phyloP scores from a whole-genome alignment of 2,797 vertebrate genomes.

The Oreonectes daqikongensis region DNA sequence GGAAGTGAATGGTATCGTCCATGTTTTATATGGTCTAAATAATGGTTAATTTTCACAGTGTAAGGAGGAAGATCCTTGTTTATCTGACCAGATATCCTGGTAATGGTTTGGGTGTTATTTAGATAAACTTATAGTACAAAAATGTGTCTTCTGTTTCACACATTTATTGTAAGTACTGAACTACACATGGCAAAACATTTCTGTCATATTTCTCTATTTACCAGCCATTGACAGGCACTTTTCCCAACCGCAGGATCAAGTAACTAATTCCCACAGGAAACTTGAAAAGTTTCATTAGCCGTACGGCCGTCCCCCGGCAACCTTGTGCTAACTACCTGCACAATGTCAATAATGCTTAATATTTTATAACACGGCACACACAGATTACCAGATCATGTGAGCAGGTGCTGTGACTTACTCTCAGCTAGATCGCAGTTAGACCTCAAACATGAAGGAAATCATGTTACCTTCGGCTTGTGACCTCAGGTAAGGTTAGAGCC shows the following conservation, averaged over 20 bases:
- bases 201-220: not conserved
- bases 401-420: not conserved
- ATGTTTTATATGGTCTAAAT: no score
- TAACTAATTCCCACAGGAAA: constrained; percentile 21
- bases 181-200: no score
- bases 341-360: constrained; percentile 20
- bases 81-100: no score
- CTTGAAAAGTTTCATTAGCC: constrained; percentile 26
- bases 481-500: not conserved
- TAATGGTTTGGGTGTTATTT: no score
- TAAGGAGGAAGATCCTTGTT: no score
- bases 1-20: no score
- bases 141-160: not conserved
- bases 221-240: not conserved
- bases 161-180: not conserved
- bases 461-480: no score
- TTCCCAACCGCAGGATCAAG: not conserved
- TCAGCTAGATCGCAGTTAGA: not conserved
- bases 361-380: constrained; percentile 10
- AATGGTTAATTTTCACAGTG: no score
- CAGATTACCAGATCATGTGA: not conserved
- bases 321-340: constrained; percentile 22
- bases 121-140: no score
- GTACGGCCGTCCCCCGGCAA: not conserved
- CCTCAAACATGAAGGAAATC: not conserved